phyloP scores from a whole-genome alignment of 2,888 invertebrate species.

The Unio pictorum region DNA sequence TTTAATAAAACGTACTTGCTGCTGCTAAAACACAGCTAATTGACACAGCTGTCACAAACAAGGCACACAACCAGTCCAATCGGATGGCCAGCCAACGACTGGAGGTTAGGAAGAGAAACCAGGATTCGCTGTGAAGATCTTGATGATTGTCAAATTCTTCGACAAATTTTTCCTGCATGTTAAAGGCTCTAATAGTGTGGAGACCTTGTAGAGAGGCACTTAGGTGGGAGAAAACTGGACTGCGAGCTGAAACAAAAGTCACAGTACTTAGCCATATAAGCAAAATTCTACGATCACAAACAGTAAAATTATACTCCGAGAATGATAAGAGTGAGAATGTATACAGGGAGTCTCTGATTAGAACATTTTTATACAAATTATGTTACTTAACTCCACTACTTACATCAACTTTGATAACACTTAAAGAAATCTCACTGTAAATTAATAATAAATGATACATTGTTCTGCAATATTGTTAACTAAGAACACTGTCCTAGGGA shows the following conservation, averaged over 20 bases:
- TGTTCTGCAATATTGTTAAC: too few species aligned
- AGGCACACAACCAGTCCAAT: slow-evolving; percentile 88
- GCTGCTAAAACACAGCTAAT: slow-evolving; percentile 85
- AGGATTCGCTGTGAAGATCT: slow-evolving; percentile 89
- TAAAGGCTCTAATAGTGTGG: slow-evolving; percentile 90
- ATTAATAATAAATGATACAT: too few species aligned
- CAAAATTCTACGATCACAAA: too few species aligned
- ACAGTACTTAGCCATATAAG: neutral
- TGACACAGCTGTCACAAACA: slow-evolving; percentile 89
- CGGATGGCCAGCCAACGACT: slow-evolving; percentile 94
- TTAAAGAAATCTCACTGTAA: too few species aligned
- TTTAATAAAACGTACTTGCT: slow-evolving; percentile 60
- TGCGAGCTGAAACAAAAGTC: slow-evolving; percentile 79
- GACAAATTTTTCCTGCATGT: slow-evolving; percentile 83
- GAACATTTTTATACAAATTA: too few species aligned
- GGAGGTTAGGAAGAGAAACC: slow-evolving; percentile 90
- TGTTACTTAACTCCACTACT: too few species aligned
- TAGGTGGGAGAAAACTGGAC: slow-evolving; percentile 93
- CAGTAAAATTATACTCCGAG: too few species aligned
- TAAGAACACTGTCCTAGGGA: too few species aligned
- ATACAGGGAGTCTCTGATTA: too few species aligned
- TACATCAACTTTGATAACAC: too few species aligned
- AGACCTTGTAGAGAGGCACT: slow-evolving; percentile 91
- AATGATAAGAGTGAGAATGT: too few species aligned
- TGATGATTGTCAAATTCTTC: slow-evolving; percentile 71